Base-by-base conservation (phyloP, 2,797 vertebrate genomes). In the Jordanella pulchra region DNA sequence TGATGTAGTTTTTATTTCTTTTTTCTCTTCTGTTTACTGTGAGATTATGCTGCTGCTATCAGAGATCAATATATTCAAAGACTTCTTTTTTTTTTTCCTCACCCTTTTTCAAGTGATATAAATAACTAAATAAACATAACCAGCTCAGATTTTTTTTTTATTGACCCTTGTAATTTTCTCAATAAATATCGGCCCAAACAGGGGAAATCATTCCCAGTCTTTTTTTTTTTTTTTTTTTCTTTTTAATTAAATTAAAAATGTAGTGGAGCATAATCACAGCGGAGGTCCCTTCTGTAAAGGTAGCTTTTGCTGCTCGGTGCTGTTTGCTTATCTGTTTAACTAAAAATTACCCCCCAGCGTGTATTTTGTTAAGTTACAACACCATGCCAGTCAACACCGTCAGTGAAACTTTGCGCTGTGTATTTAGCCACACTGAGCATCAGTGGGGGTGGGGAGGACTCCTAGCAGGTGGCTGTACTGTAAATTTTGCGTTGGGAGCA, bases 401-500 rank as follows among this genome's bases (percentile, higher is more conserved):
- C 77, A 61, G 80, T 69, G 25, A 44, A 42, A 13, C 18, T 42
- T 11, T 25, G 60, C 5, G 60, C 25, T 14, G 25, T 30, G n/a
- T 61, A 17, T 60, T 73, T 75, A 14, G 65, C 79, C 80, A 71
- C 80, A 72, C 73, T 78, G 65, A 27, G 69, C 82, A 82, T 87
- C 84, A 73, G 15, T 5, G 4, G 53, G 0, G 1, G 7, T n/a
- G 76, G 86, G 86, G 90, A 82, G 82, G 85, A 86, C 83, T 60
- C 86, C 79, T 75, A 90, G 89, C 93, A 93, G 92, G 92, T 94
- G 92, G 92, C 88, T 87, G 77, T 82, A 92, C 86, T 90, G 85
- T 92, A 91, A 90, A 93, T 93, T 91, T 89, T 73, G 67, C 89
- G 89, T 94, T 93, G 91, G 89, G 85, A 75, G 86, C 82, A 89